Percentiles rank a stretch among this genome's conserved stretches.
Evolutionary conservation across 2,113 vertebrate genomes (phyloP).

Genomic region (Siphamia tubifer): DNA sequence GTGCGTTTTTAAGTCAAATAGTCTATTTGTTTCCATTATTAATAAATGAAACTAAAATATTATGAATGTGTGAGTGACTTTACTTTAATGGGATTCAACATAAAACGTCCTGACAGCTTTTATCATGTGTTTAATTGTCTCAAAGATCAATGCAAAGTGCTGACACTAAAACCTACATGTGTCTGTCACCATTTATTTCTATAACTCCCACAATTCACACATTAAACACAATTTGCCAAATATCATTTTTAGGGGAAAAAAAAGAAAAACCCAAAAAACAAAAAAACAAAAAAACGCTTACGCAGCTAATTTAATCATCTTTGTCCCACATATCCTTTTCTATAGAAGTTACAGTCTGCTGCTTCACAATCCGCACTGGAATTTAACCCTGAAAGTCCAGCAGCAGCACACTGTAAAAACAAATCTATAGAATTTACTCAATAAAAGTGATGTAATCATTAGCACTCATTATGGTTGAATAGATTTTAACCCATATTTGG

Average conservation of each 20-base stretch:
- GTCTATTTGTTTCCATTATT: neutral
- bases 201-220: no score
- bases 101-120: conserved; percentile 50
- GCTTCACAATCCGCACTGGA: conserved; percentile 71
- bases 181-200: conserved; percentile 48
- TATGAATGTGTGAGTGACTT: conserved; percentile 23
- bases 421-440: no score
- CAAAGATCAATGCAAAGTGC: conserved; percentile 66
- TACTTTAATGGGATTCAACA: conserved; percentile 53
- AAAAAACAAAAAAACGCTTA: no score
- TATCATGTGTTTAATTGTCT: conserved; percentile 56
- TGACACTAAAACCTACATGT: conserved; percentile 31
- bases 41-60: conserved; percentile 19
- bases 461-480: no score
- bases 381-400: conserved; percentile 67
- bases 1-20: no score
- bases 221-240: conserved; percentile 20
- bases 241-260: no score
- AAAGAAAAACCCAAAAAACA: no score
- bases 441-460: no score
- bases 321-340: conserved; percentile 29
- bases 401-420: no score
- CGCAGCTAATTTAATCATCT: conserved; percentile 20
- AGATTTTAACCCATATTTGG: no score
- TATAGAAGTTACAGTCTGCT: conserved; percentile 72